Conservation (phyloP, 2,113 vertebrate species). For the Catharus bicknelli region DNA sequence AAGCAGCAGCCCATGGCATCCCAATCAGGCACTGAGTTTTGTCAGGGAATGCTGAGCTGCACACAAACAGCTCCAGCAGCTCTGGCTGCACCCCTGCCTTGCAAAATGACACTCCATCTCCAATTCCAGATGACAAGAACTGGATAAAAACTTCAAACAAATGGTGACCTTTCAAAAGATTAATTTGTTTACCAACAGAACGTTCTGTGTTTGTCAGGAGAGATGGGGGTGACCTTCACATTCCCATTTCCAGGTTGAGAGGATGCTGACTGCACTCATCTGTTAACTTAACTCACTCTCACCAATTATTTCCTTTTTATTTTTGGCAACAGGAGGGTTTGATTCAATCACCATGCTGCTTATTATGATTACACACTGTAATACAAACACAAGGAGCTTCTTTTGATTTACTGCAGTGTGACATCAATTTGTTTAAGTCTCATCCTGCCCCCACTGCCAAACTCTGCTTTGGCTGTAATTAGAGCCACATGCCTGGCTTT, state of each 20-base stretch:
- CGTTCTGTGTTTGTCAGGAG: constrained; percentile 82
- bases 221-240: constrained; percentile 90
- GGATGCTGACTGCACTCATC: constrained; percentile 84
- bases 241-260: constrained; percentile 77
- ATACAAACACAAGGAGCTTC: constrained; percentile 71
- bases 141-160: constrained; percentile 89
- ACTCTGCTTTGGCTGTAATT: constrained; percentile 70
- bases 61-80: constrained; percentile 79
- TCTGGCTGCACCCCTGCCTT: constrained; percentile 76
- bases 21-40: constrained; percentile 87
- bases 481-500: constrained; percentile 57
- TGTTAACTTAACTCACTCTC: constrained; percentile 79
- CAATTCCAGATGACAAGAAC: constrained; percentile 83
- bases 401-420: constrained; percentile 72
- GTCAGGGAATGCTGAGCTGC: constrained; percentile 89
- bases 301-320: constrained; percentile 83
- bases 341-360: constrained; percentile 74
- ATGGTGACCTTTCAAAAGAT: constrained; percentile 96
- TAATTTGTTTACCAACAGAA: constrained; percentile 94
- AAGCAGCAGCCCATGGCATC: constrained; percentile 94
- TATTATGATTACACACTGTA: constrained; percentile 47
- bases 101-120: constrained; percentile 86
- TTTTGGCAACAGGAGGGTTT: constrained; percentile 73
- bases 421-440: constrained; percentile 78
- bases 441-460: constrained; percentile 72